Conservation (phyloP, 2,113 vertebrate species). For the Lipotes vexillifer region DNA sequence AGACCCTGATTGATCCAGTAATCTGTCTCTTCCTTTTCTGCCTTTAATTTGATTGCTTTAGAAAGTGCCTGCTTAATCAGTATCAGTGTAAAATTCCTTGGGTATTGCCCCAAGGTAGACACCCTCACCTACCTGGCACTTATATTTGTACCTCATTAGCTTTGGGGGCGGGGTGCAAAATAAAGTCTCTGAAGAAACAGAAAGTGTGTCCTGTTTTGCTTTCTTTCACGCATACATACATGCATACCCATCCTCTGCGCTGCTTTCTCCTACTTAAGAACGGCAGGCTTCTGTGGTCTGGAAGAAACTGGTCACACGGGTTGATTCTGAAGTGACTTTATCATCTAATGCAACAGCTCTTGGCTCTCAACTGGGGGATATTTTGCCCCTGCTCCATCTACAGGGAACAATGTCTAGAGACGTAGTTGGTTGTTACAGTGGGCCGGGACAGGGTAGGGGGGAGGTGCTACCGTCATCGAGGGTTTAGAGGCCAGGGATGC, state of each 20-base stretch:
- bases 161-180: neutral
- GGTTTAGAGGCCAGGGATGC: neutral
- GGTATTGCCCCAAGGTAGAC: neutral
- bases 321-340: neutral
- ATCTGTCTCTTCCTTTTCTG: neutral
- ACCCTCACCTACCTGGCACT: neutral
- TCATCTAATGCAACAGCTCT: neutral
- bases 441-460: neutral
- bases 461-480: neutral
- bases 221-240: no score
- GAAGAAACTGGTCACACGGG: neutral
- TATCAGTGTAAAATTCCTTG: neutral
- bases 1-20: neutral
- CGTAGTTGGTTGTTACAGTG: neutral
- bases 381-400: neutral
- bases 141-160: neutral
- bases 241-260: accelerated
- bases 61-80: neutral
- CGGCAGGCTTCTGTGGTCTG: neutral
- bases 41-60: neutral
- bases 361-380: neutral
- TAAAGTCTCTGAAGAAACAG: neutral
- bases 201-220: neutral
- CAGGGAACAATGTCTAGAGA: neutral
- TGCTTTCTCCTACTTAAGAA: neutral